A percentile compares a stretch with the other conserved stretches of the same genome.
These are phyloP conservation scores for Morone saxatilis DNA, from an alignment of 2,113 vertebrate genomes.

Conservation along the genomic window DNA sequence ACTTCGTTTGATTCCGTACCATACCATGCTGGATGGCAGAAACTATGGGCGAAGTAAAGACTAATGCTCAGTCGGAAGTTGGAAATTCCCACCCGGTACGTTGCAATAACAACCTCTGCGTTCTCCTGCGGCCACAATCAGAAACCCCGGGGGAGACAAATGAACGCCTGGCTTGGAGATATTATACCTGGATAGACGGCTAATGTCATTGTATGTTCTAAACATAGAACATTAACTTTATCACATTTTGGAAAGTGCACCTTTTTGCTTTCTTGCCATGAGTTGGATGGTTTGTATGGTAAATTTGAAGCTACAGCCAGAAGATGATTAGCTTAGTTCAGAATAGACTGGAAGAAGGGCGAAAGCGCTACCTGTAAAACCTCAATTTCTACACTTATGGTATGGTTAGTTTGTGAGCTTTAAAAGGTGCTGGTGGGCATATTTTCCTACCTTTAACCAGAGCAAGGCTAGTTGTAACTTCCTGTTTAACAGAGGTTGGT, in stretches of 20 bases:
- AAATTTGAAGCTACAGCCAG: not conserved
- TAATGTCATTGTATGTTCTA: not conserved
- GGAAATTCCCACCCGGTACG: slow-evolving; percentile 12
- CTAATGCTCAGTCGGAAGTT: slow-evolving; percentile 1
- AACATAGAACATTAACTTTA: not conserved
- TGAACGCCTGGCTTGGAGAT: not conserved
- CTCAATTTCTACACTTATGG: not conserved
- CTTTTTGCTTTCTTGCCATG: not conserved
- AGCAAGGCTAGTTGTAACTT: not conserved
- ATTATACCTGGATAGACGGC: not conserved
- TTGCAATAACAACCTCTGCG: not conserved
- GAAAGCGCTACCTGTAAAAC: not conserved
- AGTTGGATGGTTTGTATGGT: not conserved
- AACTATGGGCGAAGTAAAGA: not conserved
- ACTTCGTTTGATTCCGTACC: not conserved
- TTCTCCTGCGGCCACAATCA: not conserved
- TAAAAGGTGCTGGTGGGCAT: not conserved
- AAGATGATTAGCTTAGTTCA: not conserved
- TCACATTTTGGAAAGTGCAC: not conserved
- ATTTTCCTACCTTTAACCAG: not conserved
- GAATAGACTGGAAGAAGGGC: too few species aligned
- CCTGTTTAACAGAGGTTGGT: not conserved
- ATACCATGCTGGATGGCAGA: not conserved
- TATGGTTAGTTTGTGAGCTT: not conserved
- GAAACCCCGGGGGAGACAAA: not conserved